Evolutionary conservation across 2,888 invertebrate genomes (phyloP).

Genomic region (Leptothorax acervorum): DNA sequence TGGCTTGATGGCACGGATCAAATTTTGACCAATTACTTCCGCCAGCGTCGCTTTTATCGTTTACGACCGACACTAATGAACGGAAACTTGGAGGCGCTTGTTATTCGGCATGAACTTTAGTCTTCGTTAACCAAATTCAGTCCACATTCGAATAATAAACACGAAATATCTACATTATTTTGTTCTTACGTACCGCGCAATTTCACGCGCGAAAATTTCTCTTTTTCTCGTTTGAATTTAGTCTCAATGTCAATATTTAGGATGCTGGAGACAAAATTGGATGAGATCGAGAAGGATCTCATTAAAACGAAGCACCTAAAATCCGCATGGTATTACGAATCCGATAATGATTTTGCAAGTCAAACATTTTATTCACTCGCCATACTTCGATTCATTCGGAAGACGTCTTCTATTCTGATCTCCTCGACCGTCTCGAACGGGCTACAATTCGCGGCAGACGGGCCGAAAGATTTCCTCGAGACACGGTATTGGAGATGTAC

Average conservation of each 20-base stretch:
- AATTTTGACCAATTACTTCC: constrained; percentile 56
- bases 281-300: constrained; percentile 12
- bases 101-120: constrained; percentile 28
- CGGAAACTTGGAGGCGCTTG: constrained; percentile 37
- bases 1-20: constrained; percentile 36
- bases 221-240: background rate
- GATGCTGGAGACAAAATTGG: background rate
- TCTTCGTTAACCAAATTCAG: constrained; percentile 38
- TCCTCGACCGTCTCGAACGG: constrained; percentile 33
- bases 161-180: background rate
- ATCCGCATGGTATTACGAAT: constrained; percentile 26
- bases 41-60: constrained; percentile 51
- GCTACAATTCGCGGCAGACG: constrained; percentile 42
- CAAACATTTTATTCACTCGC: constrained; percentile 52
- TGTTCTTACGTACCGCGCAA: background rate
- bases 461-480: constrained; percentile 58
- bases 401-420: constrained; percentile 52
- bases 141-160: constrained; percentile 41
- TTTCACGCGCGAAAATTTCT: background rate
- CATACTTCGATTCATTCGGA: constrained; percentile 31
- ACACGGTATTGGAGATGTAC: constrained; percentile 60
- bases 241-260: background rate
- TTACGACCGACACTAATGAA: constrained; percentile 47
- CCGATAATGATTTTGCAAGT: constrained; percentile 57
- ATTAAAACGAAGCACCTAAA: constrained; percentile 14